Conservation (phyloP, 2,888 invertebrate species). For the Pyrrhia umbra region DNA sequence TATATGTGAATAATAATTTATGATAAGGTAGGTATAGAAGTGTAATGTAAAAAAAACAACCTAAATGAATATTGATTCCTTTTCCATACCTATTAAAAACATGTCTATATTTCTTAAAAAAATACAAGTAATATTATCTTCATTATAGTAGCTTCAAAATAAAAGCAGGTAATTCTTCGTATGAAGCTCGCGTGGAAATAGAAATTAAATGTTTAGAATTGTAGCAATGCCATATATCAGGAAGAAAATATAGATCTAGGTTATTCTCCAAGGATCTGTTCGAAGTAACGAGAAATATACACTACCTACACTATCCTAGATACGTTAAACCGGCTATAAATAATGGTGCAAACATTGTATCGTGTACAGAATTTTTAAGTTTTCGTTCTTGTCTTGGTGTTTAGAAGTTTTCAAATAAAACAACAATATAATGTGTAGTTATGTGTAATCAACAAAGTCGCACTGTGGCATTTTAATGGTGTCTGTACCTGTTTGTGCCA, state of each 20-base stretch:
- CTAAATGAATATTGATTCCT: too few species aligned
- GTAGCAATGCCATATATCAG: conserved; percentile 49
- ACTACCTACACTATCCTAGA: conserved; percentile 33
- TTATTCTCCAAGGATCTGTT: conserved; percentile 56
- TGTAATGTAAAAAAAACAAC: too few species aligned
- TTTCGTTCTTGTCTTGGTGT: conserved; percentile 27
- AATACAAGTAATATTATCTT: neutral
- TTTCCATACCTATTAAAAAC: too few species aligned
- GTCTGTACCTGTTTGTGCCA: conserved; percentile 1
- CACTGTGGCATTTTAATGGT: neutral
- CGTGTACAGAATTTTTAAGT: conserved; percentile 42
- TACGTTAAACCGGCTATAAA: conserved; percentile 54
- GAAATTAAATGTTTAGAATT: conserved; percentile 56
- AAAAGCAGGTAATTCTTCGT: conserved; percentile 16
- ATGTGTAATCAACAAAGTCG: conserved; percentile 4
- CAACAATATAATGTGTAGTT: conserved; percentile 4
- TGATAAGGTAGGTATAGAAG: too few species aligned
- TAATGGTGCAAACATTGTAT: conserved; percentile 54
- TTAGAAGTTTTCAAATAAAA: conserved; percentile 40
- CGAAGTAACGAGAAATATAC: conserved; percentile 52
- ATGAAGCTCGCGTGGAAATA: conserved; percentile 34
- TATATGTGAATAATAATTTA: too few species aligned
- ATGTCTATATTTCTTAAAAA: neutral
- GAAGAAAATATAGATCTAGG: conserved; percentile 57
- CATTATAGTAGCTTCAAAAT: neutral